These are phyloP conservation scores for Amphiura filiformis DNA, from an alignment of 35 echinoderm and acorn worm species.

Conservation along the genomic window DNA sequence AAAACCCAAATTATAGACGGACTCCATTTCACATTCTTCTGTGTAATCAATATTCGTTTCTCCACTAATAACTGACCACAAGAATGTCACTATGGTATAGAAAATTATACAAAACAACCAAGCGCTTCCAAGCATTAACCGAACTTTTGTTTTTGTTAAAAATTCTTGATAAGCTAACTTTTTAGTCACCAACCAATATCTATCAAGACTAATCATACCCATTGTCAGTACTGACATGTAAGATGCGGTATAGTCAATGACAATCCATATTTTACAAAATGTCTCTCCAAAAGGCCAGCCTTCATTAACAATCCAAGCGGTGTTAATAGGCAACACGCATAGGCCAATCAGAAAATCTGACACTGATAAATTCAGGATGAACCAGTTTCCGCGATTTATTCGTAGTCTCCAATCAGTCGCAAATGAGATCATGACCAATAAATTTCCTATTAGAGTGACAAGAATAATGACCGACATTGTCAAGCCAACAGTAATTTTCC, in stretches of 20 bases:
- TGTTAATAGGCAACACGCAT: not conserved
- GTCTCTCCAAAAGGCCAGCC: slow-evolving; percentile 31
- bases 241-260: slow-evolving; percentile 25
- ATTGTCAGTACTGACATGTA: slow-evolving; percentile 28
- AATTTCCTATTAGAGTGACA: slow-evolving; percentile 5
- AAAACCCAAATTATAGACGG: slow-evolving; percentile 12
- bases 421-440: not conserved
- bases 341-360: slow-evolving; percentile 21
- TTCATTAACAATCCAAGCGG: slow-evolving; percentile 6
- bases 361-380: slow-evolving; percentile 16
- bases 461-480: not conserved
- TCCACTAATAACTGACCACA: not conserved
- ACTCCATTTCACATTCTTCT: slow-evolving; percentile 56
- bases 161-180: slow-evolving; percentile 19
- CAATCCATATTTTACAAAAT: slow-evolving; percentile 23
- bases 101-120: slow-evolving; percentile 5
- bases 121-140: not conserved
- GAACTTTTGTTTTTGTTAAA: slow-evolving; percentile 18
- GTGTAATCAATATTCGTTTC: slow-evolving; percentile 26
- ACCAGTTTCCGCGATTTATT: slow-evolving; percentile 15
- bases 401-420: not conserved
- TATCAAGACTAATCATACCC: slow-evolving; percentile 44
- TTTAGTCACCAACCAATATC: slow-evolving; percentile 36
- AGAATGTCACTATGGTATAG: not conserved
- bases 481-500: not conserved